A percentile compares a stretch with the other conserved stretches of the same genome.
phyloP scores from a whole-genome alignment of 2,888 invertebrate genomes.

The Dryobotodes eremita region DNA sequence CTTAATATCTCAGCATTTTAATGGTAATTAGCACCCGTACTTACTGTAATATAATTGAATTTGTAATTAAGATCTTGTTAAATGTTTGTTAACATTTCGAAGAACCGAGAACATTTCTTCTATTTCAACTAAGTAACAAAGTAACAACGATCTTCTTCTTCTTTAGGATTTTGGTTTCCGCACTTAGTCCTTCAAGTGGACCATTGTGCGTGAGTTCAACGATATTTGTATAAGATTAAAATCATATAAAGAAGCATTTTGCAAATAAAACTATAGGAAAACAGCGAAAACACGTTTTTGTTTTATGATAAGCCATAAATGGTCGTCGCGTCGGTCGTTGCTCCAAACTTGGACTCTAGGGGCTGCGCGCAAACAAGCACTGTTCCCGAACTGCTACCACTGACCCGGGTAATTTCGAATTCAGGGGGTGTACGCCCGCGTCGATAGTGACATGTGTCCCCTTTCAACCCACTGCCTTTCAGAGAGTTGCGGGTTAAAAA shows the following conservation, averaged over 20 bases:
- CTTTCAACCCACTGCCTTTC: slow-evolving; percentile 53
- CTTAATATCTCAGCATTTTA: slow-evolving; percentile 30
- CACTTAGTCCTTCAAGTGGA: too few species aligned
- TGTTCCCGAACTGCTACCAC: slow-evolving; percentile 64
- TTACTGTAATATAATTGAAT: not conserved
- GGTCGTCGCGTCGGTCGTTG: slow-evolving; percentile 49
- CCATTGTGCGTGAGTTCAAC: too few species aligned
- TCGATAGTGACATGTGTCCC: slow-evolving; percentile 70
- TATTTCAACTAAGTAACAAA: not conserved
- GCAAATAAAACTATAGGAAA: slow-evolving; percentile 43
- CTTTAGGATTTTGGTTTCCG: too few species aligned
- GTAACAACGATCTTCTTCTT: too few species aligned
- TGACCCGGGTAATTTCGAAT: slow-evolving; percentile 75
- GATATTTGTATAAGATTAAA: slow-evolving; percentile 36
- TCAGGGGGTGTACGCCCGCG: slow-evolving; percentile 65
- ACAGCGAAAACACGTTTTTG: slow-evolving; percentile 49
- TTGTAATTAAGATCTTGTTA: slow-evolving; percentile 7
- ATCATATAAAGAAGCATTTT: slow-evolving; percentile 14
- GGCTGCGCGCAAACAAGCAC: slow-evolving; percentile 65
- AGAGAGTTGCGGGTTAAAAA: slow-evolving; percentile 26
- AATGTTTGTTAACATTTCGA: slow-evolving; percentile 13
- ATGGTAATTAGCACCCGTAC: slow-evolving; percentile 20
- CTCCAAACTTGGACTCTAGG: slow-evolving; percentile 57
- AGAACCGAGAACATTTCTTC: not conserved
- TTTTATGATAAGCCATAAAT: slow-evolving; percentile 57